Base-by-base conservation (phyloP, 2,797 vertebrate genomes). In the Pteronotus mesoamericanus region DNA sequence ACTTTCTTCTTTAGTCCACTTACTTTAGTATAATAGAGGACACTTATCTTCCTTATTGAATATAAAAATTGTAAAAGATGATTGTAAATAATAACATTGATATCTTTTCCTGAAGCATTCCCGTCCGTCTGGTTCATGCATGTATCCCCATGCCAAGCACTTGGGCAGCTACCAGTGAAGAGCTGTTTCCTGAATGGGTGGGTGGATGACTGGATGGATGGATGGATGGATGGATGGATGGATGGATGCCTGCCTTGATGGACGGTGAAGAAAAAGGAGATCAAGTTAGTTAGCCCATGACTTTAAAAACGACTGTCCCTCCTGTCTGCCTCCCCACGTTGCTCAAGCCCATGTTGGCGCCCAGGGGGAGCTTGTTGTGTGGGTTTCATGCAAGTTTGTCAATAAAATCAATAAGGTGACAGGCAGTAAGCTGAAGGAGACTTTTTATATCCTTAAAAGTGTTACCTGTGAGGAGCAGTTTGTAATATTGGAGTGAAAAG, bases 381-480 rank as follows among this genome's bases (percentile, higher is more conserved):
- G 79, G 39, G 42, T 92, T 97, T 89, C 80, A 51, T 72, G 44
- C 59, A 22, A 32, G 68, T 77, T 77, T 91, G 59, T 46, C 46
- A 68, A 75, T 97, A n/a, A 89, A 96, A 97, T 97, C 97, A 96
- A 55, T 77, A 87, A 97, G 95, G 93, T 94, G 83, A 87, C 95
- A 92, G 96, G 94, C 97, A 95, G 92, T 97, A 96, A 96, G 85
- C 95, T 89, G 46, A 53, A 97, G 96, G 97, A 98, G 97, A 98
- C 94, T 94, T 98, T 98, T 97, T 95, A 44, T 95, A 92, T 96
- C 95, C 96, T 92, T 91, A 79, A 34, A 97, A 97, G 97, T 5
- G 0, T 98, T 98, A 94, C 97, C 95, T 98, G 97, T 5, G 48
- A 97, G 95, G 57, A 94, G 64, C 91, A 75, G 96, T 95, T 88